A percentile compares a stretch with the other conserved stretches of the same genome.
Evolutionary conservation across 2,113 vertebrate species (phyloP).

Genomic region (Deroptyus accipitrinus): DNA sequence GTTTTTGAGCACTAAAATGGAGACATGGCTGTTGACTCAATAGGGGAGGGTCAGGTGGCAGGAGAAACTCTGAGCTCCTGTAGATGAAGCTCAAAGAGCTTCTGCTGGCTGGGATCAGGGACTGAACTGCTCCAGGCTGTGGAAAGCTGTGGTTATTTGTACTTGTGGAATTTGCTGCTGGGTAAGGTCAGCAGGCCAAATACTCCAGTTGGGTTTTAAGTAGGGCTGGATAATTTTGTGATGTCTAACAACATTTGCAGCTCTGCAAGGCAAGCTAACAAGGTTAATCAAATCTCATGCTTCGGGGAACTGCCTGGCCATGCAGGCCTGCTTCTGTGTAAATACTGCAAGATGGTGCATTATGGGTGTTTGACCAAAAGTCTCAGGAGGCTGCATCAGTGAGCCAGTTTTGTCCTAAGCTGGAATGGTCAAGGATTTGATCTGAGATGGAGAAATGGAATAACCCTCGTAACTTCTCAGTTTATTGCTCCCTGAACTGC

Average conservation of each 20-base stretch:
- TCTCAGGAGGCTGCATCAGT: neutral
- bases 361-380: slow-evolving; percentile 30
- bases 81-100: neutral
- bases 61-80: neutral
- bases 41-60: neutral
- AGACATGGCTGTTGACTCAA: rapidly evolving
- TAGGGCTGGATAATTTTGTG: slow-evolving; percentile 34
- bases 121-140: neutral
- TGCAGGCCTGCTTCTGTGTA: slow-evolving; percentile 5
- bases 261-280: slow-evolving; percentile 56
- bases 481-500: neutral
- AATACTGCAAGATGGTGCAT: slow-evolving; percentile 31
- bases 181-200: slow-evolving; percentile 44
- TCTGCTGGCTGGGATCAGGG: neutral
- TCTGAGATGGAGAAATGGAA: neutral
- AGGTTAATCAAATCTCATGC: slow-evolving; percentile 68
- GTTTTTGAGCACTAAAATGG: neutral
- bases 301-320: slow-evolving; percentile 44
- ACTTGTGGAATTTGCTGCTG: slow-evolving; percentile 4
- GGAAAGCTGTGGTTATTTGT: neutral
- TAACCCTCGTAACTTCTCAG: neutral
- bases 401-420: neutral
- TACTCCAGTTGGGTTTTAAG: slow-evolving; percentile 1
- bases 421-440: neutral
- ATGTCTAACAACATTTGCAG: slow-evolving; percentile 38